A percentile compares a stretch with the other conserved stretches of the same genome.
Evolutionary conservation across 2,113 vertebrate genomes (phyloP).

Genomic region (Bothrops jararaca): DNA sequence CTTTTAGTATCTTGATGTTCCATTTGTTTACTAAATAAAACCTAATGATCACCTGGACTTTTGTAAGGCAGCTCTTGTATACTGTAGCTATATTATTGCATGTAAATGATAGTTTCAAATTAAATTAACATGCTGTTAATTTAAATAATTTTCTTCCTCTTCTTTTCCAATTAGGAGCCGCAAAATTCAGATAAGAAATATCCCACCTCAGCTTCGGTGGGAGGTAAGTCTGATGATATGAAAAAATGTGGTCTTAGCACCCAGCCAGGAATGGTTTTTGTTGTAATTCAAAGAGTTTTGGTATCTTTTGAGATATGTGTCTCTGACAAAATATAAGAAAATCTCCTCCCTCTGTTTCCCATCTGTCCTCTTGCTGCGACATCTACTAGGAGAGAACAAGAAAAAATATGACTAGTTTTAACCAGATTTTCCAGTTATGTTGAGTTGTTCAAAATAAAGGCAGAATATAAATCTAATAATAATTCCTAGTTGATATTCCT

Average conservation of each 20-base stretch:
- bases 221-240: conserved; percentile 76
- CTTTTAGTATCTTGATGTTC: too few species aligned
- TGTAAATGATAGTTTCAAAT: background rate
- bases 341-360: background rate
- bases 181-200: conserved; percentile 93
- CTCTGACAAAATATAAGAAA: background rate
- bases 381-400: background rate
- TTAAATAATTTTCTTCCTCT: background rate
- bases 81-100: background rate
- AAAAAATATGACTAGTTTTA: background rate
- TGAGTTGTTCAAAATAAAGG: background rate
- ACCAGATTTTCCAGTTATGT: background rate
- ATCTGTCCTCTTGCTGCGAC: background rate
- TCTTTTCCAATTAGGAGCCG: conserved; percentile 79
- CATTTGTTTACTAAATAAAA: background rate
- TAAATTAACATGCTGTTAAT: background rate
- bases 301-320: background rate
- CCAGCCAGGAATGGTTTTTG: background rate
- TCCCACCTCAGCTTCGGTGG: conserved; percentile 92
- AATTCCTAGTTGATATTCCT: background rate
- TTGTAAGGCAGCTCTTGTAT: background rate
- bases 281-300: too few species aligned
- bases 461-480: background rate
- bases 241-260: background rate
- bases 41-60: background rate